Base-by-base conservation (phyloP, 2,113 vertebrate genomes). In the Aptenodytes patagonicus region DNA sequence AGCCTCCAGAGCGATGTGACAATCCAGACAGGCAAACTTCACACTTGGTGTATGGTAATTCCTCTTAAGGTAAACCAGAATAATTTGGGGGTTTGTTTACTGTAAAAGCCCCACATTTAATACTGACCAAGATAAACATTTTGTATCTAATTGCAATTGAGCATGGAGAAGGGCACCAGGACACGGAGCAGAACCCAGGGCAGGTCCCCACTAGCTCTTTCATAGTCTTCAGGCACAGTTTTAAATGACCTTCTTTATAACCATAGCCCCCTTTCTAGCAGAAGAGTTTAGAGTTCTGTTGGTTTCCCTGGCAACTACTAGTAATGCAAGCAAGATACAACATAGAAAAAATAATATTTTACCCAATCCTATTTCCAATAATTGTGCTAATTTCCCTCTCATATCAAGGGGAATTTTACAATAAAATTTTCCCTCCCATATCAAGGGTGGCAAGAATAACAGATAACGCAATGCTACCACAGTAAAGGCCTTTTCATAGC, bases 231-330 rank as follows among this genome's bases (percentile, higher is more conserved):
- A 91, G 80, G 32, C 66, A 79, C 19, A 61, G 70, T 90, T 93
- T 36, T 71, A 83, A 83, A 72, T 38, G 29, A 91, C 87, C 87
- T 61, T 95, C 51, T 87, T 91, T 90, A 83, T 79, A 89, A 80
- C 34, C 46, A 72, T 16, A 93, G n/a, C 51, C 0, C 1, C 51
- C 84, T 73, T 83, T 34, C 73, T 34, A 80, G 87, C 16, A 58
- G 49, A 81, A 69, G 70, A 83, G 46, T 93, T 85, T 21, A 22
- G 61, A 83, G 38, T 79, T 95, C 89, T 89, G 13, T 38, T 87
- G 75, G 94, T 96, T 96, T 94, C 95, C 95, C 25, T 90, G 82
- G 87, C 58, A 96, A 95, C 93, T 91, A 83, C 91, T 85, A 95
- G 70, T 34, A 92, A 95, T n/a, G 66, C 73, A 95, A 94, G 80